Base-by-base conservation (phyloP, 2,113 vertebrate genomes). In the Pteronura brasiliensis region DNA sequence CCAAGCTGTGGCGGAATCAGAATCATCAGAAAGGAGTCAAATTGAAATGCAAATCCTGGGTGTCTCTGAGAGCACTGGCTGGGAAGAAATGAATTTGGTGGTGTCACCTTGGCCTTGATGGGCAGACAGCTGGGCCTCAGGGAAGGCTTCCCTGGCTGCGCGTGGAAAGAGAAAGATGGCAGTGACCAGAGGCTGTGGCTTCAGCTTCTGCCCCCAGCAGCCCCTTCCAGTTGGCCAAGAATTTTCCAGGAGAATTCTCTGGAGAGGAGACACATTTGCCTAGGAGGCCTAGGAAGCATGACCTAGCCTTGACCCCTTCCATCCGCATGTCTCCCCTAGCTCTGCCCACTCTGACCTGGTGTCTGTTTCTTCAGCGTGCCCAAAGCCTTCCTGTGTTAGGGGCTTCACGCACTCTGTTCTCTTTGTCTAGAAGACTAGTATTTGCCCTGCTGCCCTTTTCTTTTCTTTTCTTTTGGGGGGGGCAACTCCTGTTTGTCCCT, bases 61-160 rank as follows among this genome's bases (percentile, higher is more conserved):
- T 21, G 94, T 96, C 0, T 57, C 92, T 72, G 57, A 11, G 96
- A 90, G 96, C 80, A 0, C 65, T 20, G 69, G 77, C 63, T 57
- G 81, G 93, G 25, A 85, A 82, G 80, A 85, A 57, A 0, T 18
- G 49, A 47, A 79, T 63, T 83, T 55, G 92, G 3, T 67, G 0
- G 81, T 97, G 98, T 98, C 98, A 98, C 98, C 98, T 98, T 97
- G 98, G 95, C 79, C 55, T 7, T 1, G 6, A 20, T 79, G 59
- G 83, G 71, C 90, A 27, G 71, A 25, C 31, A 18, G 80, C 23
- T 6, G 17, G 55, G 93, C 90, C 31, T 27, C 0, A 1, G 93
- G 52, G 88, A 88, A 71, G 59, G 49, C 63, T 80, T 84, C 90
- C 82, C 85, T 25, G 61, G 11, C 65, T 63, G 1, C 0, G 90